These are phyloP conservation scores for Sycobia sp. DNA, from an alignment of 1,140 invertebrate genomes.

Conservation along the genomic window DNA sequence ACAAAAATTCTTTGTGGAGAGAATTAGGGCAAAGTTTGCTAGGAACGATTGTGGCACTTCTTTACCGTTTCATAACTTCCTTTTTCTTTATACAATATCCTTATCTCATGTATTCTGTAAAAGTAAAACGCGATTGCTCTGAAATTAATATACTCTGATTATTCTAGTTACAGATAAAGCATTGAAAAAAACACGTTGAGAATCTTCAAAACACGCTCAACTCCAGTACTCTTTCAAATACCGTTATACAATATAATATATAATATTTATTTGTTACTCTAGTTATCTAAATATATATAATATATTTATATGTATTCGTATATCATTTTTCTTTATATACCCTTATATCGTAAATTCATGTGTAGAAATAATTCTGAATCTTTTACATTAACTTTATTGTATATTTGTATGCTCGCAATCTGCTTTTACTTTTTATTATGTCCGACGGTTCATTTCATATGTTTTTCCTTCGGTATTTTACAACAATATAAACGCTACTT, in stretches of 20 bases:
- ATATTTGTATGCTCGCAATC: constrained; percentile 45
- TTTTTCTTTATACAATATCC: no score
- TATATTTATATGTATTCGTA: constrained; percentile 49
- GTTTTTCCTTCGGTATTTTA: constrained; percentile 18
- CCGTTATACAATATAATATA: constrained; percentile 31
- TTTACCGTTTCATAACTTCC: no score
- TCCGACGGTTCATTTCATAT: constrained; percentile 23
- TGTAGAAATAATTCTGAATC: constrained; percentile 58
- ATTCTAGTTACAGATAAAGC: constrained; percentile 25
- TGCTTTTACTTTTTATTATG: constrained; percentile 37
- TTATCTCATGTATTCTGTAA: constrained; percentile 29
- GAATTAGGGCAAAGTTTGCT: constrained; percentile 33
- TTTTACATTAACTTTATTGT: constrained; percentile 43
- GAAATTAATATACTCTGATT: constrained; percentile 33
- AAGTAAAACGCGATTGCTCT: constrained; percentile 29
- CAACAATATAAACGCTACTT: constrained; percentile 23
- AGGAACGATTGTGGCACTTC: constrained; percentile 51
- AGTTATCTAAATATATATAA: constrained; percentile 56
- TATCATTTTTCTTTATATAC: constrained; percentile 42
- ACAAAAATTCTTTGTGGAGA: neutral
- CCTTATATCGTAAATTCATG: constrained; percentile 48
- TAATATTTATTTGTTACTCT: constrained; percentile 48
- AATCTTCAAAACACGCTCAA: constrained; percentile 10
- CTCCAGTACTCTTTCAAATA: constrained; percentile 12
- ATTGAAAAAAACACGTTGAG: neutral